Evolutionary conservation across 2,888 invertebrate species (phyloP).

Genomic region (Bellardia bayeri): DNA sequence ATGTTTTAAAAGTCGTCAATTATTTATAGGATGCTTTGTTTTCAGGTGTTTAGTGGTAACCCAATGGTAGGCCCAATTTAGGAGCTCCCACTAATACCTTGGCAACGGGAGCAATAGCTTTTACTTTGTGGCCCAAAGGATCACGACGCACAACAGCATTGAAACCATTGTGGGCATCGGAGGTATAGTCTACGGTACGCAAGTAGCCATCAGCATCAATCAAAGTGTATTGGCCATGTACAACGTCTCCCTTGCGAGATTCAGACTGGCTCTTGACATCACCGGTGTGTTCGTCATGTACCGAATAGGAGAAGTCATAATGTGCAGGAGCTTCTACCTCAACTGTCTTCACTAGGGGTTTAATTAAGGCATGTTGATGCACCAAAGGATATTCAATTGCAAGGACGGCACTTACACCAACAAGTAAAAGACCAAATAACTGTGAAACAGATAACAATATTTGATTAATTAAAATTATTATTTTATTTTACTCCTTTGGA

Average conservation of each 20-base stretch:
- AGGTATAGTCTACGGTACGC: constrained; percentile 86
- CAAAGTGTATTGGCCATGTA: constrained; percentile 85
- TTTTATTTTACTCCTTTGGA: too few relatives aligned
- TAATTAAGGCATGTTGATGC: constrained; percentile 78
- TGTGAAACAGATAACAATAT: constrained; percentile 61
- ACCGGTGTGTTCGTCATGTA: constrained; percentile 85
- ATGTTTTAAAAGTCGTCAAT: constrained; percentile 10
- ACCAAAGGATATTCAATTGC: constrained; percentile 79
- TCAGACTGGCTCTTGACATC: constrained; percentile 85
- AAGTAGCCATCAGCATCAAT: constrained; percentile 86
- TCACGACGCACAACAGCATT: constrained; percentile 86
- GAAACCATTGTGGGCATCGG: constrained; percentile 86
- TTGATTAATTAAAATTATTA: neutral
- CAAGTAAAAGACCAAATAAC: constrained; percentile 79
- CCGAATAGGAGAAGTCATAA: constrained; percentile 85
- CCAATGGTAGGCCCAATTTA: constrained; percentile 48
- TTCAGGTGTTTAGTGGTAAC: constrained; percentile 45
- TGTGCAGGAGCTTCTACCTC: constrained; percentile 84
- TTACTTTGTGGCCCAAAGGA: constrained; percentile 83
- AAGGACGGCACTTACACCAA: constrained; percentile 78
- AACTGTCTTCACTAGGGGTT: constrained; percentile 79
- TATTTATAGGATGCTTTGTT: neutral
- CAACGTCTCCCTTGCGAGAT: constrained; percentile 85
- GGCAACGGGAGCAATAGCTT: constrained; percentile 82
- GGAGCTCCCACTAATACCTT: constrained; percentile 79